These are phyloP conservation scores for Pedionomus torquatus DNA, from an alignment of 2,113 vertebrate genomes.

Conservation along the genomic window DNA sequence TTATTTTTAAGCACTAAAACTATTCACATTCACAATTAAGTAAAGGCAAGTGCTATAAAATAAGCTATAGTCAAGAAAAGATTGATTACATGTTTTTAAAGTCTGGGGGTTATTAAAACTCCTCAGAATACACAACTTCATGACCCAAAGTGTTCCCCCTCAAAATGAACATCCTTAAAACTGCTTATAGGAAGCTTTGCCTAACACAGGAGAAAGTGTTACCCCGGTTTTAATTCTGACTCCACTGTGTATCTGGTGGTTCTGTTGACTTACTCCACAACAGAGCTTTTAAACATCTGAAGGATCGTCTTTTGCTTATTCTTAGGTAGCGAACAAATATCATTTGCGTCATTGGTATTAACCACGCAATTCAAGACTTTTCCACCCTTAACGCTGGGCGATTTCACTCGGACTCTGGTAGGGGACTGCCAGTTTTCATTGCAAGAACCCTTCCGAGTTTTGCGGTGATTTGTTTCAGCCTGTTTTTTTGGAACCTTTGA, in stretches of 20 bases:
- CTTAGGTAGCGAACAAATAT: slow-evolving; percentile 45
- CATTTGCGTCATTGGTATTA: slow-evolving; percentile 49
- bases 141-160: not conserved
- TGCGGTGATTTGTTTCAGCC: not conserved
- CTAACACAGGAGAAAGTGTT: not conserved
- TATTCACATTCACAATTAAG: not conserved
- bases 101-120: not conserved
- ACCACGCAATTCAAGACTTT: slow-evolving; percentile 64
- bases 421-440: slow-evolving; percentile 69
- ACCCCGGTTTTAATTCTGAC: not conserved
- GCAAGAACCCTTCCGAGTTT: slow-evolving; percentile 13
- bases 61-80: not conserved
- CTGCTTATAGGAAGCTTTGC: not conserved
- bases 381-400: slow-evolving; percentile 12
- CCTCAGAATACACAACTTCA: not conserved
- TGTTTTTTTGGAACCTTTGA: not conserved
- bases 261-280: slow-evolving; percentile 45
- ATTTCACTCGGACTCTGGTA: slow-evolving; percentile 28
- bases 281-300: slow-evolving; percentile 76
- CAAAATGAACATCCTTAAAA: not conserved
- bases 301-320: slow-evolving; percentile 78
- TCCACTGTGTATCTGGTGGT: accelerated
- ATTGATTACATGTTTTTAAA: not conserved
- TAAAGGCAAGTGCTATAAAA: not conserved
- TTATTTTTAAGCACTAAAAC: not conserved